Percentiles rank a stretch among this genome's conserved stretches.
These are phyloP conservation scores for Actenoides hombroni DNA, from an alignment of 2,113 vertebrate genomes.

Conservation along the genomic window DNA sequence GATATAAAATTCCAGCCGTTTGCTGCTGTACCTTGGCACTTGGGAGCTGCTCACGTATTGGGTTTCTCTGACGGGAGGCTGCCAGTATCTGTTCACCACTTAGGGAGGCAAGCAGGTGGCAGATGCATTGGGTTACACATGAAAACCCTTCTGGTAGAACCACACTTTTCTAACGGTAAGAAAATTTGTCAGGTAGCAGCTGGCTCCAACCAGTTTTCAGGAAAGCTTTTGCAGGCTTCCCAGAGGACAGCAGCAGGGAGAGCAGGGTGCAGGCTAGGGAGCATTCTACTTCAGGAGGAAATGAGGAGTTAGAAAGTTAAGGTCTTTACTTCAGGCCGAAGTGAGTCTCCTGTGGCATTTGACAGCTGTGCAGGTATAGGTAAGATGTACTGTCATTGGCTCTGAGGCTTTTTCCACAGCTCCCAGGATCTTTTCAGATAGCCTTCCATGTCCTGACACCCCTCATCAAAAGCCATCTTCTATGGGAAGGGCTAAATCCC, in stretches of 20 bases:
- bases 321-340: not conserved
- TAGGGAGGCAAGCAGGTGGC: not conserved
- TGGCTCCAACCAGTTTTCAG: not conserved
- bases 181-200: not conserved
- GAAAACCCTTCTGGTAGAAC: not conserved
- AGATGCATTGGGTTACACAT: not conserved
- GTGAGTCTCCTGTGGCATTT: not conserved
- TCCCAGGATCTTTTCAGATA: not conserved
- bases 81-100: not conserved
- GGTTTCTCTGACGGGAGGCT: not conserved
- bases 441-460: not conserved
- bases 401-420: not conserved
- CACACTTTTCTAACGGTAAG: not conserved
- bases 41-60: not conserved
- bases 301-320: not conserved
- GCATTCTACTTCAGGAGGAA: not conserved
- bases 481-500: not conserved
- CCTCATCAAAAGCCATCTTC: not conserved
- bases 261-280: not conserved
- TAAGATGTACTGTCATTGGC: not conserved
- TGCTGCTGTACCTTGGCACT: not conserved
- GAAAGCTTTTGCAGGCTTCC: not conserved
- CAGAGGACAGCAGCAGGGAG: not conserved
- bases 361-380: not conserved
- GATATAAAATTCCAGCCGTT: not conserved